Evolutionary conservation across 2,797 vertebrate species (phyloP).

Genomic region (Syndactyla subalaris): DNA sequence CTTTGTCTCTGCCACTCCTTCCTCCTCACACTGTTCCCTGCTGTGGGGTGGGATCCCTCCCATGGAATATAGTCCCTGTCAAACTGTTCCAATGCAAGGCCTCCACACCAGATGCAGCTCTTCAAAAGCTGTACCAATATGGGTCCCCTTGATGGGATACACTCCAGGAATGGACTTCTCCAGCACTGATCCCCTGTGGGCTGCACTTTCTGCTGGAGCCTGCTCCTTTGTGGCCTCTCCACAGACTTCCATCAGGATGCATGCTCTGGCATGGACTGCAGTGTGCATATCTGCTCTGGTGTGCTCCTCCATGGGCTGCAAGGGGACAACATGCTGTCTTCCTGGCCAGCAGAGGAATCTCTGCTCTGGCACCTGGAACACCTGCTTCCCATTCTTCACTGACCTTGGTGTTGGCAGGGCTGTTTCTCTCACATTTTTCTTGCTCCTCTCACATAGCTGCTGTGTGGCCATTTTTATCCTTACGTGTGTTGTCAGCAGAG

Average conservation of each 20-base stretch:
- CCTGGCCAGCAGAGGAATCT: neutral
- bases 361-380: neutral
- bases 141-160: no score
- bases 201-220: neutral
- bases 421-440: neutral
- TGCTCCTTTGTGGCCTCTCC: neutral
- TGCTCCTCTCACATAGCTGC: neutral
- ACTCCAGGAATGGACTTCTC: neutral
- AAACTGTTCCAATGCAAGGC: neutral
- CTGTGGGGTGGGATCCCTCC: neutral
- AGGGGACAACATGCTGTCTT: fast-evolving
- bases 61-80: fast-evolving
- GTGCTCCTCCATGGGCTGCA: fast-evolving
- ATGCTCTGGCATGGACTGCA: neutral
- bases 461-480: neutral
- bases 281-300: neutral
- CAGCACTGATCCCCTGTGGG: neutral
- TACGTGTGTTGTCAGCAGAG: neutral
- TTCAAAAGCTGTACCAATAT: neutral
- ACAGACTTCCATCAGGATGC: neutral
- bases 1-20: neutral
- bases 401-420: neutral
- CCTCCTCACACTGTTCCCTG: neutral
- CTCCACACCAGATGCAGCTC: neutral
- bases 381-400: neutral